Evolutionary conservation across 2,888 invertebrate genomes (phyloP).

Genomic region (Tenthredo livida): DNA sequence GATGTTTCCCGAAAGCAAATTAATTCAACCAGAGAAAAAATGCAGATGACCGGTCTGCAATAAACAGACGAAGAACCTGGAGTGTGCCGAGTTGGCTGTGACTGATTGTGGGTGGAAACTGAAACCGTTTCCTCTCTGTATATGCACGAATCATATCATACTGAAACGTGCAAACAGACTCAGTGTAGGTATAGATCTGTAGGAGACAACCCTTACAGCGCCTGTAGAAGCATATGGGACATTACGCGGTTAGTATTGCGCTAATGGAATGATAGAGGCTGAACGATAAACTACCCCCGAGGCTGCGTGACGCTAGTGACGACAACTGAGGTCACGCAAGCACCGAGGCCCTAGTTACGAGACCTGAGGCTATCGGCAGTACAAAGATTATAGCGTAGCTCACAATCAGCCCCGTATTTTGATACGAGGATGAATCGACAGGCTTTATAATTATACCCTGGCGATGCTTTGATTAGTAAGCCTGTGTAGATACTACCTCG

Average conservation of each 20-base stretch:
- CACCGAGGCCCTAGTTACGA: neutral
- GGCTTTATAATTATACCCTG: slow-evolving; percentile 8
- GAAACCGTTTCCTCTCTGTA: too few species aligned
- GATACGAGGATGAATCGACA: slow-evolving; percentile 32
- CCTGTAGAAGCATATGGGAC: slow-evolving; percentile 26
- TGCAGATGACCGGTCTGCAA: too few species aligned
- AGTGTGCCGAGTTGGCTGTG: too few species aligned
- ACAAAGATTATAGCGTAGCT: neutral
- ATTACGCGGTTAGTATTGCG: slow-evolving; percentile 49
- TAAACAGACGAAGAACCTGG: too few species aligned
- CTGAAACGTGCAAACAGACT: neutral
- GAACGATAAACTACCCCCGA: slow-evolving; percentile 52
- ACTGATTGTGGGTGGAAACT: too few species aligned
- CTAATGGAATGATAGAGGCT: slow-evolving; percentile 55
- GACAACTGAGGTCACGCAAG: slow-evolving; percentile 53
- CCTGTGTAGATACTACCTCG: slow-evolving; percentile 2
- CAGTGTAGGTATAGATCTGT: slow-evolving; percentile 12
- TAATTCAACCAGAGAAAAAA: too few species aligned
- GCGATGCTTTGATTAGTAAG: slow-evolving; percentile 20
- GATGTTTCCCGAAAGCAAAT: too few species aligned
- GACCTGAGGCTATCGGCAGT: neutral
- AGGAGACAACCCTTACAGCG: slow-evolving; percentile 27
- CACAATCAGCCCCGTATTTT: neutral
- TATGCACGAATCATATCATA: neutral
- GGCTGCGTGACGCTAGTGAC: slow-evolving; percentile 53